These are phyloP conservation scores for Candidula unifasciata DNA, from an alignment of 2,888 invertebrate species.

Conservation along the genomic window DNA sequence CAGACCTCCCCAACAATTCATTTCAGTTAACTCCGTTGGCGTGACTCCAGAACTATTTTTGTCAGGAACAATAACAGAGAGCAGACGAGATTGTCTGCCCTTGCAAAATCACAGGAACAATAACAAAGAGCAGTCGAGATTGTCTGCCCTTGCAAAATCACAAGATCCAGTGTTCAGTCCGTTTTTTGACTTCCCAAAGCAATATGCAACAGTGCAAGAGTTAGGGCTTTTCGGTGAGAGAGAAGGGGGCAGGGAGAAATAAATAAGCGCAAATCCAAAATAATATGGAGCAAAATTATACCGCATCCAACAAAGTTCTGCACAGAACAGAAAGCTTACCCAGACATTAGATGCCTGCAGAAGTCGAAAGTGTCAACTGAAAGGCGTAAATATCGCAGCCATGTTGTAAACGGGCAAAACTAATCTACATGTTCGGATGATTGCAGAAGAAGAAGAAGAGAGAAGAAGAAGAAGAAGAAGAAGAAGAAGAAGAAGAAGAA, in stretches of 20 bases:
- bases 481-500: conserved; percentile 21
- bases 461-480: conserved; percentile 1
- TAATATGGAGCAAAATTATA: too few relatives aligned
- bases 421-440: too few relatives aligned
- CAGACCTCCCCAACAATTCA: background rate
- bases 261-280: too few relatives aligned
- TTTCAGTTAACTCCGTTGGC: background rate
- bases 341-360: too few relatives aligned
- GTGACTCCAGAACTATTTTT: background rate
- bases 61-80: conserved; percentile 9
- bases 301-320: too few relatives aligned
- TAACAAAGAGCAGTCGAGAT: background rate
- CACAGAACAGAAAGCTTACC: too few relatives aligned
- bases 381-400: too few relatives aligned
- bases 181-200: background rate
- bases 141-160: background rate
- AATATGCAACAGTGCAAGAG: background rate
- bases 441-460: too few relatives aligned
- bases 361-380: too few relatives aligned
- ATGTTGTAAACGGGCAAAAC: too few relatives aligned
- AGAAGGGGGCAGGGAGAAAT: too few relatives aligned
- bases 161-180: background rate
- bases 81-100: background rate
- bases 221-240: background rate
- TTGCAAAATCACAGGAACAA: background rate